phyloP scores from a whole-genome alignment of 1,140 invertebrate species.

The Pseudomyrmex pallidus region DNA sequence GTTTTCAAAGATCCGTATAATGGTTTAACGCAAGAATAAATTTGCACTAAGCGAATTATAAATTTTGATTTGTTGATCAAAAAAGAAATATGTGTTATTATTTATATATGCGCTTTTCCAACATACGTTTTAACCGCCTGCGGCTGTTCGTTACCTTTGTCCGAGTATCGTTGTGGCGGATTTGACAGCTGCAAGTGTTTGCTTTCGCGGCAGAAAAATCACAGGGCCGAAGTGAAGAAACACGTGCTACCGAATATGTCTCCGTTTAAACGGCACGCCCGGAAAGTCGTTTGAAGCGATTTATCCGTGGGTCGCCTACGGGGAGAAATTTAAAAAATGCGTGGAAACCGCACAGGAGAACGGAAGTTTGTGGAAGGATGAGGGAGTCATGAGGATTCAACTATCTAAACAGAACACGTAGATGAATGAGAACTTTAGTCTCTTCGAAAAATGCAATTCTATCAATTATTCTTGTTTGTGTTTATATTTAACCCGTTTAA shows the following conservation, averaged over 20 bases:
- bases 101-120: slow-evolving; percentile 42
- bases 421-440: slow-evolving; percentile 9
- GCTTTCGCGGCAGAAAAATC: slow-evolving; percentile 67
- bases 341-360: slow-evolving; percentile 45
- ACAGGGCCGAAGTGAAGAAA: slow-evolving; percentile 66
- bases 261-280: slow-evolving; percentile 48
- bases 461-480: not conserved
- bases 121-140: slow-evolving; percentile 47
- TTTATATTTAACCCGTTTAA: too few relatives aligned
- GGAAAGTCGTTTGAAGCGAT: slow-evolving; percentile 51
- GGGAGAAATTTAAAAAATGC: slow-evolving; percentile 56
- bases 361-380: slow-evolving; percentile 30
- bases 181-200: slow-evolving; percentile 72
- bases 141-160: slow-evolving; percentile 63
- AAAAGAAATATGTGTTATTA: slow-evolving; percentile 8
- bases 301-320: slow-evolving; percentile 42
- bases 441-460: not conserved
- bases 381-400: not conserved
- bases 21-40: not conserved
- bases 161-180: slow-evolving; percentile 47
- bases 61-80: too few relatives aligned
- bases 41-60: too few relatives aligned
- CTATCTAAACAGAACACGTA: not conserved
- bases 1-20: too few relatives aligned
- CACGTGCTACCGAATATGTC: slow-evolving; percentile 61